Conservation (phyloP, 2,888 invertebrate species). For the Parthenolecanium corni region DNA sequence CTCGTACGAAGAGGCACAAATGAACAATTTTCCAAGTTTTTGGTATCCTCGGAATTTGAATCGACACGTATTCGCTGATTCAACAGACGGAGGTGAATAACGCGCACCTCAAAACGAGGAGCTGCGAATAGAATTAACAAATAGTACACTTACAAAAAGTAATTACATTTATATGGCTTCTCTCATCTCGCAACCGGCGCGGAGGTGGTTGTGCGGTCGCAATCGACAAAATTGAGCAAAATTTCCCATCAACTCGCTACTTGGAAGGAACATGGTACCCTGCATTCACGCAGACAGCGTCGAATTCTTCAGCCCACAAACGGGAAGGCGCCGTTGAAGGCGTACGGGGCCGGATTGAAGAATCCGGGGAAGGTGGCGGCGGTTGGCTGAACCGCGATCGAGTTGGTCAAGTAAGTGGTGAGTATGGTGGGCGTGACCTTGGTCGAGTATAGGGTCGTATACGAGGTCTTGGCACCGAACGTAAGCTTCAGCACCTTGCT, state of each 20-base stretch:
- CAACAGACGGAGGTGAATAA: no score
- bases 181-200: no score
- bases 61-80: no score
- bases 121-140: no score
- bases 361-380: constrained; percentile 61
- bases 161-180: no score
- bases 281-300: no score
- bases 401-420: constrained; percentile 72
- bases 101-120: no score
- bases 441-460: constrained; percentile 74
- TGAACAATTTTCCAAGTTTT: no score
- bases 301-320: constrained; percentile 49
- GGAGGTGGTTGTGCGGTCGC: no score
- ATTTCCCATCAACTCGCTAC: background rate
- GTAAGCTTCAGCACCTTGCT: constrained; percentile 73
- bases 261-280: constrained; percentile 6
- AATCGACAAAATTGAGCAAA: background rate
- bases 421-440: constrained; percentile 68
- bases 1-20: no score
- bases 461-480: constrained; percentile 81
- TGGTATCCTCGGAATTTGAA: no score
- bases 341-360: constrained; percentile 44
- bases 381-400: constrained; percentile 56
- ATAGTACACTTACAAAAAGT: no score
- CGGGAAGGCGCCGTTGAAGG: constrained; percentile 24